phyloP scores from a whole-genome alignment of 2,888 invertebrate genomes.

The Odontomyia ornata region DNA sequence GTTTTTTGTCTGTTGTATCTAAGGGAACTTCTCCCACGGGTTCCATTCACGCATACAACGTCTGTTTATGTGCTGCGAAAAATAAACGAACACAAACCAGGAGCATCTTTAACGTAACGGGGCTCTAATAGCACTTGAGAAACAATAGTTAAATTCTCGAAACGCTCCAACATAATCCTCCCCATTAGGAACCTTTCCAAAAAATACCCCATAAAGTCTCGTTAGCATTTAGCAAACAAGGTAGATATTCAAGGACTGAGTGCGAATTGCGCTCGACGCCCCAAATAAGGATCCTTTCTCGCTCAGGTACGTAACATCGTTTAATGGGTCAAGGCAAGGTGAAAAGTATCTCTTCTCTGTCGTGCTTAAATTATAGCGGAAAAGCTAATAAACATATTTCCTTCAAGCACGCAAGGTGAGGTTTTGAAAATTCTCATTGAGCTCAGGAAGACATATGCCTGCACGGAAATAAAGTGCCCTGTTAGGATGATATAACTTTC shows the following conservation, averaged over 20 bases:
- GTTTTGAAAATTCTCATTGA: no score
- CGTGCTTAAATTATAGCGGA: slow-evolving; percentile 18
- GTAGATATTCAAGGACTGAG: slow-evolving; percentile 16
- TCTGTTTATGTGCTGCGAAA: no score
- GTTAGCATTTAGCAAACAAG: background rate
- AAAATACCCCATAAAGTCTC: slow-evolving; percentile 8
- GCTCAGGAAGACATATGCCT: no score
- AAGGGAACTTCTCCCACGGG: no score
- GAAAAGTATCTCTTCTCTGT: background rate
- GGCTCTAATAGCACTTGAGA: background rate
- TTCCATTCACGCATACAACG: no score
- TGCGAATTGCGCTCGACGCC: background rate
- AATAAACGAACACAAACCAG: no score
- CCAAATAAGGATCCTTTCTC: background rate
- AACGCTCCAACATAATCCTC: slow-evolving; percentile 34
- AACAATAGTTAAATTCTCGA: slow-evolving; percentile 9
- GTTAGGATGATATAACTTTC: background rate
- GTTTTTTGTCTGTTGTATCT: no score
- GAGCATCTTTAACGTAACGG: no score
- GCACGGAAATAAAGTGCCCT: no score
- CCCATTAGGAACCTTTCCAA: slow-evolving; percentile 24
- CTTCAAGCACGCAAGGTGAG: background rate
- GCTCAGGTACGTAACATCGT: background rate
- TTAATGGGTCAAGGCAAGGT: slow-evolving; percentile 28
- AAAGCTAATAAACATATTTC: slow-evolving; percentile 30